Conservation (phyloP, 1,140 invertebrate genomes). For the Drosophila sp. region DNA sequence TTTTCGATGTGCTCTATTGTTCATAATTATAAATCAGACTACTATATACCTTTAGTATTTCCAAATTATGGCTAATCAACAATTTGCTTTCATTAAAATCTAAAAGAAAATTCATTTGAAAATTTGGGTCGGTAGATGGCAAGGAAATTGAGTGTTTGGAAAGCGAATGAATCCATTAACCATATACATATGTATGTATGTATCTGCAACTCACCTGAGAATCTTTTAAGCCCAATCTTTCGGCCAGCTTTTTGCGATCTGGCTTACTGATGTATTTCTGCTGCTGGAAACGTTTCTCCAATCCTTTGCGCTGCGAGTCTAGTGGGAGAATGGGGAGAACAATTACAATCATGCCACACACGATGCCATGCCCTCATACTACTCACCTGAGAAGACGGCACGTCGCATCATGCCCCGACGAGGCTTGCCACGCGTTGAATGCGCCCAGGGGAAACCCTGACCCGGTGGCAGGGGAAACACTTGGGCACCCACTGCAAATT, state of each 20-base stretch:
- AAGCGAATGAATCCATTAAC: too few relatives aligned
- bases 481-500: constrained; percentile 83
- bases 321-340: constrained; percentile 85
- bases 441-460: constrained; percentile 91
- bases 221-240: constrained; percentile 97
- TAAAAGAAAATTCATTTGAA: too few relatives aligned
- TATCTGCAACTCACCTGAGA: constrained; percentile 89
- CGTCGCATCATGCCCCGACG: constrained; percentile 96
- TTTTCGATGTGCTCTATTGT: too few relatives aligned
- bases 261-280: constrained; percentile 99
- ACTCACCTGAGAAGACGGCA: constrained; percentile 89
- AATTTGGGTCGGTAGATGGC: too few relatives aligned
- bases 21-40: too few relatives aligned
- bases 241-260: constrained; percentile 97
- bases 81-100: too few relatives aligned
- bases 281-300: constrained; percentile 97
- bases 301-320: constrained; percentile 95
- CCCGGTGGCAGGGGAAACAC: constrained; percentile 87
- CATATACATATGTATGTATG: too few relatives aligned
- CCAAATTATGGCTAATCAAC: too few relatives aligned
- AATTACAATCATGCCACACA: constrained; percentile 19
- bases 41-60: too few relatives aligned
- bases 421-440: constrained; percentile 91
- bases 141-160: too few relatives aligned
- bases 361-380: neutral